These are phyloP conservation scores for Opisthograptis luteolata DNA, from an alignment of 2,888 invertebrate species.

Conservation along the genomic window DNA sequence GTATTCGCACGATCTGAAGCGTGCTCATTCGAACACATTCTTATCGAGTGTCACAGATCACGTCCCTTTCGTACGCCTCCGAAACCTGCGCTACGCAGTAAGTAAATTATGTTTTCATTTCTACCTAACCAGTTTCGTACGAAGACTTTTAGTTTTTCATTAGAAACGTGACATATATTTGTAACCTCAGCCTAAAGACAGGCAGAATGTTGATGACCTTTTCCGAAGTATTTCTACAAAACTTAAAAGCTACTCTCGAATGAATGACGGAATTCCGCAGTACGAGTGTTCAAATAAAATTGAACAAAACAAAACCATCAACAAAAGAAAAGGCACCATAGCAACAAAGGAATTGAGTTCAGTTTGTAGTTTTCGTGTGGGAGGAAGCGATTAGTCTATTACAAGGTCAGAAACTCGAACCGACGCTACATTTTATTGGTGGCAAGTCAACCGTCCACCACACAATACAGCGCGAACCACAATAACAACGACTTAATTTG, in stretches of 20 bases:
- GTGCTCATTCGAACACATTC: no score
- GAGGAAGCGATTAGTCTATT: slow-evolving; percentile 51
- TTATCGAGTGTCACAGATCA: no score
- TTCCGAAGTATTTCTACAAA: slow-evolving; percentile 27
- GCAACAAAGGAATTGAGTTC: slow-evolving; percentile 25
- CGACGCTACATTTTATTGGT: slow-evolving; percentile 43
- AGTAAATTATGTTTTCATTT: no score
- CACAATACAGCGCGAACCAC: slow-evolving; percentile 3
- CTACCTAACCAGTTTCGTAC: no score
- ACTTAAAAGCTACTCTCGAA: slow-evolving; percentile 30
- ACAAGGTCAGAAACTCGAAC: slow-evolving; percentile 57
- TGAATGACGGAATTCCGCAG: slow-evolving; percentile 35
- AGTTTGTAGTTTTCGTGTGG: slow-evolving; percentile 16
- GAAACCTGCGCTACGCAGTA: no score
- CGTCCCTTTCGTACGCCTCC: no score
- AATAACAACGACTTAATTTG: slow-evolving; percentile 8
- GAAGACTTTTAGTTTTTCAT: no score
- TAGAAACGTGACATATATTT: no score
- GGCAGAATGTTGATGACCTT: slow-evolving; percentile 38
- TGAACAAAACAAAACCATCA: slow-evolving; percentile 22
- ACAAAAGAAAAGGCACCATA: slow-evolving; percentile 29
- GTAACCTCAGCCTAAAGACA: slow-evolving; percentile 4
- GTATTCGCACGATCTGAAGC: no score
- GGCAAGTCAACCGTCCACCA: slow-evolving; percentile 13
- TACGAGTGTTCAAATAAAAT: slow-evolving; percentile 27